Evolutionary conservation across 2,797 vertebrate genomes (phyloP).

Genomic region (Lateolabrax maculatus): DNA sequence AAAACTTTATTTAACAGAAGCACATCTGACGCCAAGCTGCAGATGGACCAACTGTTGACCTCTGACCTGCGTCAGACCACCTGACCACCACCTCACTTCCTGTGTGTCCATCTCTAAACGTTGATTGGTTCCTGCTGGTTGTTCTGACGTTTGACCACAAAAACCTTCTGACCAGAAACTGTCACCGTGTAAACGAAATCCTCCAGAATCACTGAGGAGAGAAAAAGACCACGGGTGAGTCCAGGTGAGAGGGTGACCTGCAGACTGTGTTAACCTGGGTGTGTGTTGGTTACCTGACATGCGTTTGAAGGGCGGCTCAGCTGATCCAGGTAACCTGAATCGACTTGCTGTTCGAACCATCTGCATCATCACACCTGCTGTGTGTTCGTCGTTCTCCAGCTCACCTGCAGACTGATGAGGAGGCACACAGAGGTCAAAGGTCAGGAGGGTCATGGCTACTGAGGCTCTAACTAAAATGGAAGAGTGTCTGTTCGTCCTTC

Average conservation of each 20-base stretch:
- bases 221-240: neutral
- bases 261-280: neutral
- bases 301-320: constrained; percentile 90
- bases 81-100: neutral
- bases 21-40: neutral
- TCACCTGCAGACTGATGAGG: constrained; percentile 92
- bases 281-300: constrained; percentile 85
- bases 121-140: constrained; percentile 88
- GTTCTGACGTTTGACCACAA: constrained; percentile 94
- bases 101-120: constrained; percentile 69
- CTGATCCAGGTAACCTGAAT: constrained; percentile 85
- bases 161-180: constrained; percentile 92
- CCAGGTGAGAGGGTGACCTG: neutral
- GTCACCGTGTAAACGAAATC: constrained; percentile 92
- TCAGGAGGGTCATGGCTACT: no score
- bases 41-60: neutral
- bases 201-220: constrained; percentile 90
- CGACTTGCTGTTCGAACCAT: constrained; percentile 91
- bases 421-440: neutral
- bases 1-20: neutral
- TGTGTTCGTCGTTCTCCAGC: constrained; percentile 93
- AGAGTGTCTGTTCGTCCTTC: no score
- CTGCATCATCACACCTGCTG: constrained; percentile 90
- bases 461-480: no score
- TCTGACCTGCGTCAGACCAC: neutral